These are phyloP conservation scores for Phacellophora camtschatica DNA, from an alignment of 30 jellyfish, hydroid and myxozoan genomes.

Conservation along the genomic window DNA sequence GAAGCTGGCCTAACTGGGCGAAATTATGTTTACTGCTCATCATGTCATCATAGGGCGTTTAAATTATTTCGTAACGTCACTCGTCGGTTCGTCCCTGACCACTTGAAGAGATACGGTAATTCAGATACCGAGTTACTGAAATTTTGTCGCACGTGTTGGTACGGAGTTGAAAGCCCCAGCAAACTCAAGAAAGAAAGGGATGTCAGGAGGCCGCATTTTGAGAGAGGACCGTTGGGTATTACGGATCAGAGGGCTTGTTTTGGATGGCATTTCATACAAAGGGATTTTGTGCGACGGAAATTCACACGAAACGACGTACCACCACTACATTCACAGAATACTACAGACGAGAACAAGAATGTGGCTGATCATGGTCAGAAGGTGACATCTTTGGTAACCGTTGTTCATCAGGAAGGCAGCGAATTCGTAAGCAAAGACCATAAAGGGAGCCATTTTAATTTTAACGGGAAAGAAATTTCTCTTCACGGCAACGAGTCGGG, in stretches of 20 bases:
- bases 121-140: conserved; percentile 21
- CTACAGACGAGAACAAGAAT: neutral
- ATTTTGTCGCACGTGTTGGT: conserved; percentile 67
- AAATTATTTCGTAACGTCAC: conserved; percentile 41
- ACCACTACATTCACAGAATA: neutral
- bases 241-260: conserved; percentile 57
- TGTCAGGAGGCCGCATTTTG: conserved; percentile 36
- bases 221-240: conserved; percentile 41
- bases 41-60: conserved; percentile 46
- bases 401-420: conserved; percentile 27
- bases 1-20: conserved; percentile 51
- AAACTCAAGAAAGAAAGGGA: neutral
- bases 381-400: conserved; percentile 24
- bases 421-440: conserved; percentile 6
- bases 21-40: conserved; percentile 34
- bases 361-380: neutral
- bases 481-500: conserved; percentile 13
- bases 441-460: conserved; percentile 24
- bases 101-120: conserved; percentile 26
- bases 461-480: conserved; percentile 41
- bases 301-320: neutral
- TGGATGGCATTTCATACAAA: conserved; percentile 58
- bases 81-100: conserved; percentile 32
- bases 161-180: neutral
- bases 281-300: conserved; percentile 47